Evolutionary conservation across 2,888 invertebrate species (phyloP).

Genomic region (Flexamia atlantica): DNA sequence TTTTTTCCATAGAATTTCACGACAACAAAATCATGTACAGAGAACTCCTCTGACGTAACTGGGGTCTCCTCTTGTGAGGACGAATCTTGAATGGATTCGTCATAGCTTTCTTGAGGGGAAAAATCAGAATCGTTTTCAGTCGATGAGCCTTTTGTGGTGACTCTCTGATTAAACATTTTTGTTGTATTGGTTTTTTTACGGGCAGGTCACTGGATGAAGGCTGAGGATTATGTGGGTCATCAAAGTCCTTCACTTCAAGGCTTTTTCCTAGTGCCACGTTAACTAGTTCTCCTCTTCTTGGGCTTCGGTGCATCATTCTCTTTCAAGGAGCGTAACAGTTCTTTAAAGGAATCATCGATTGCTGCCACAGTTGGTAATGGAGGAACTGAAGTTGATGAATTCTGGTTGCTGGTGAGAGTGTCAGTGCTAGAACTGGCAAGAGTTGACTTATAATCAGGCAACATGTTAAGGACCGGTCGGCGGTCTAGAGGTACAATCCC

Average conservation of each 20-base stretch:
- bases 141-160: constrained; percentile 12
- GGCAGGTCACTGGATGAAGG: background rate
- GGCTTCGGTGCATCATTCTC: constrained; percentile 33
- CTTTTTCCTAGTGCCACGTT: constrained; percentile 29
- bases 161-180: background rate
- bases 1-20: too few relatives aligned
- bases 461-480: constrained; percentile 29
- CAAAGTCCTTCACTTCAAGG: constrained; percentile 31
- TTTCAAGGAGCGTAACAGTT: constrained; percentile 25
- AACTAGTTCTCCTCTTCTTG: constrained; percentile 33
- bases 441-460: constrained; percentile 26
- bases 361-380: constrained; percentile 18
- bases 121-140: constrained; percentile 42
- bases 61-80: background rate
- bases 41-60: too few relatives aligned
- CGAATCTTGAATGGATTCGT: constrained; percentile 6
- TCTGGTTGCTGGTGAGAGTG: constrained; percentile 2
- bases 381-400: constrained; percentile 24
- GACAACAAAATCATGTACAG: too few relatives aligned
- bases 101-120: constrained; percentile 29
- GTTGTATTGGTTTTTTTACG: constrained; percentile 23
- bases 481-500: constrained; percentile 36
- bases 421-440: constrained; percentile 16
- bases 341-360: constrained; percentile 43
- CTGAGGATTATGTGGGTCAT: background rate